Conservation (phyloP, 2,797 vertebrate species). For the Rallus crepitans region DNA sequence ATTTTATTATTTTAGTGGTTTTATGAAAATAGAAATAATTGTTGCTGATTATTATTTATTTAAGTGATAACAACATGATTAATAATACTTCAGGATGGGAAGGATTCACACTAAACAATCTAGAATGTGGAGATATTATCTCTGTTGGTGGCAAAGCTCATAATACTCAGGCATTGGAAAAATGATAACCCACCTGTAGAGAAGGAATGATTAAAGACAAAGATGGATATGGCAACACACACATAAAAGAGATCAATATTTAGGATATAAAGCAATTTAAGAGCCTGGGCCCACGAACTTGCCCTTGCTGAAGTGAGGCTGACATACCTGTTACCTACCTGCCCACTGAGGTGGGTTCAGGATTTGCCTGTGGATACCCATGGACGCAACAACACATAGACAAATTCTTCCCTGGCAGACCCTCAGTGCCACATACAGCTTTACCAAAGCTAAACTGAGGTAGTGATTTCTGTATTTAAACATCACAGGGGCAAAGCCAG, state of each 20-base stretch:
- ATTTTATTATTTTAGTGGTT: constrained; percentile 60
- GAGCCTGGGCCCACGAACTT: neutral
- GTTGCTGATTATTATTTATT: constrained; percentile 67
- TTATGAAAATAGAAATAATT: constrained; percentile 68
- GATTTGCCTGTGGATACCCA: neutral
- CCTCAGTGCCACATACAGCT: neutral
- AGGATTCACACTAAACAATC: constrained; percentile 41
- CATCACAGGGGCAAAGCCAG: neutral
- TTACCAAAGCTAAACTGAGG: neutral
- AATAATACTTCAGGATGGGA: constrained; percentile 59
- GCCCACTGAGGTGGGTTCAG: neutral
- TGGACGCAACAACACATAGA: neutral
- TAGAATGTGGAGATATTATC: constrained; percentile 56
- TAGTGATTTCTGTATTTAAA: neutral
- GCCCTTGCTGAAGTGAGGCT: neutral
- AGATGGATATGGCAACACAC: constrained; percentile 1
- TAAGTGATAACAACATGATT: constrained; percentile 68
- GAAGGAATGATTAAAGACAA: constrained; percentile 49
- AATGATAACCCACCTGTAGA: constrained; percentile 61
- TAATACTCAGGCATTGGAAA: constrained; percentile 30
- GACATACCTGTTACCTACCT: neutral
- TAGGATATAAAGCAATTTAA: neutral
- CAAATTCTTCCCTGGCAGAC: neutral
- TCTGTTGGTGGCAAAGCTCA: constrained; percentile 62
- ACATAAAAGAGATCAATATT: constrained; percentile 50